Evolutionary conservation across 2,113 vertebrate species (phyloP).

Genomic region (Eudyptes chrysolophus): DNA sequence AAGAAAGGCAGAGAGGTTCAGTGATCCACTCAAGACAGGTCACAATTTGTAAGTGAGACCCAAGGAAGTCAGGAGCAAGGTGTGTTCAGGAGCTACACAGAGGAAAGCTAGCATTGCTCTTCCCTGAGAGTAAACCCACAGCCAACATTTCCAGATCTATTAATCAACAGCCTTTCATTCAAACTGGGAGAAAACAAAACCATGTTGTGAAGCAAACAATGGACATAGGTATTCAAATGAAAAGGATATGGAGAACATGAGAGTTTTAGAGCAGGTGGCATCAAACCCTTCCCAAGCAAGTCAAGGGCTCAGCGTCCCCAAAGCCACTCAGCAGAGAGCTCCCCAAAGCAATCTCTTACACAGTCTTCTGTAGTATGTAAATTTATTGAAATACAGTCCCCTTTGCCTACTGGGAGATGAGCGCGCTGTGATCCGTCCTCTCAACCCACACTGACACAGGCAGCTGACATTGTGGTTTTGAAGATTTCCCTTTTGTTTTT

Average conservation of each 20-base stretch:
- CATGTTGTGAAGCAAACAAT: neutral
- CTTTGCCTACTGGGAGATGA: conserved; percentile 60
- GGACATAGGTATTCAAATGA: neutral
- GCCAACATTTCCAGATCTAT: neutral
- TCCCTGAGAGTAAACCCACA: neutral
- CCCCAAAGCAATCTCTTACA: conserved; percentile 56
- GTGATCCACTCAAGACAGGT: neutral
- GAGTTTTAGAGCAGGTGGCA: conserved; percentile 46
- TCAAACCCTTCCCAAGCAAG: conserved; percentile 17
- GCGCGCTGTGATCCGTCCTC: conserved; percentile 49
- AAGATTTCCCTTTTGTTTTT: conserved; percentile 63
- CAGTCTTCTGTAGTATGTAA: conserved; percentile 64
- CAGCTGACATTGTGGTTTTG: conserved; percentile 58
- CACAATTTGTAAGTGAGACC: neutral
- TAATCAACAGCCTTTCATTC: neutral
- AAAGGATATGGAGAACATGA: neutral
- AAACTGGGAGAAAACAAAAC: neutral
- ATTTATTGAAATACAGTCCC: conserved; percentile 66
- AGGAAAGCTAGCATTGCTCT: neutral
- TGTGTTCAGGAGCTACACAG: neutral
- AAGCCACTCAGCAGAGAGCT: conserved; percentile 1
- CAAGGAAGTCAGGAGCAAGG: neutral
- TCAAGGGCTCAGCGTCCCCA: neutral
- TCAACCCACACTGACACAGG: conserved; percentile 63
- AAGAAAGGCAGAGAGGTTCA: neutral